These are phyloP conservation scores for Ophion obscuratus DNA, from an alignment of 2,888 invertebrate genomes.

Conservation along the genomic window DNA sequence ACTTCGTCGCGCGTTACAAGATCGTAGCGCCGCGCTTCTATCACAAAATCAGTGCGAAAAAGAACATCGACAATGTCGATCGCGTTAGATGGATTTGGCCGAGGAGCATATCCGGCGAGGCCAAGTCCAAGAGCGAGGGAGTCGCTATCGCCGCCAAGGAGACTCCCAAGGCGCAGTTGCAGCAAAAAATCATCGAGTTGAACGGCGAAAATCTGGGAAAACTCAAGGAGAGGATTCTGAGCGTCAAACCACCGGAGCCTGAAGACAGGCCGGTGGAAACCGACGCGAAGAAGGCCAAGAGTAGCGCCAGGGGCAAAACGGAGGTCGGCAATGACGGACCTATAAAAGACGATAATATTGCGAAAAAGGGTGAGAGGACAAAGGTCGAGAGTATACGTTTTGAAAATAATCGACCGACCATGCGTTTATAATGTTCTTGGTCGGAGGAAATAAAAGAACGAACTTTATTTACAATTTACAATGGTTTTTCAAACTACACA, in stretches of 20 bases:
- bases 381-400: too few species aligned
- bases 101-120: constrained; percentile 67
- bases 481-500: too few species aligned
- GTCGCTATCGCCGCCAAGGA: constrained; percentile 56
- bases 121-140: constrained; percentile 64
- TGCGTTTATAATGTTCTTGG: neutral
- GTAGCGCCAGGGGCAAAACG: constrained; percentile 52
- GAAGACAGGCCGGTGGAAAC: constrained; percentile 42
- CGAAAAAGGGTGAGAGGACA: constrained; percentile 45
- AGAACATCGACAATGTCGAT: constrained; percentile 63
- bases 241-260: constrained; percentile 64
- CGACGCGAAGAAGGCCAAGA: constrained; percentile 58
- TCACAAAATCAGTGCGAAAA: constrained; percentile 70
- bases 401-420: too few species aligned
- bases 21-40: constrained; percentile 71
- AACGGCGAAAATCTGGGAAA: constrained; percentile 78
- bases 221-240: constrained; percentile 78
- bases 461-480: too few species aligned
- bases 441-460: too few species aligned
- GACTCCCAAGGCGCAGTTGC: constrained; percentile 51
- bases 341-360: constrained; percentile 57
- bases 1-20: constrained; percentile 68
- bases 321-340: constrained; percentile 44
- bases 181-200: constrained; percentile 76
- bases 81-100: constrained; percentile 69